These are phyloP conservation scores for Dromas ardeola DNA, from an alignment of 2,113 vertebrate genomes.

Conservation along the genomic window DNA sequence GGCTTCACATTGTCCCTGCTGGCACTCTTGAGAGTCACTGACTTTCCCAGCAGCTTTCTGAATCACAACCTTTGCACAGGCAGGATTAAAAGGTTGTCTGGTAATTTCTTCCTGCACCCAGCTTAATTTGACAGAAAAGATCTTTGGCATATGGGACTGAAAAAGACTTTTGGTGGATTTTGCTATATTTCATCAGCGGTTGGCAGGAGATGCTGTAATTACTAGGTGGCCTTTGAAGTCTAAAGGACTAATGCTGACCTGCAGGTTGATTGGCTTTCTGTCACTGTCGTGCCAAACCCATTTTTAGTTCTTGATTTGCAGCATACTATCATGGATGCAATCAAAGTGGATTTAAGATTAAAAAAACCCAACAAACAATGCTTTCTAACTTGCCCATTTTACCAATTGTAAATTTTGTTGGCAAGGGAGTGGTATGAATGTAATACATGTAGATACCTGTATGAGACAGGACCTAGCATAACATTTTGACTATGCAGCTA, in stretches of 20 bases:
- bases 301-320: not conserved
- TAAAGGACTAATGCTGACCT: not conserved
- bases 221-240: not conserved
- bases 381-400: not conserved
- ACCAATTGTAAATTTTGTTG: not conserved
- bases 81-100: not conserved
- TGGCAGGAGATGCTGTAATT: not conserved
- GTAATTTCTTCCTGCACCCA: not conserved
- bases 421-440: not conserved
- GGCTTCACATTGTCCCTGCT: not conserved
- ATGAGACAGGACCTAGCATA: not conserved
- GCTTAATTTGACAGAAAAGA: not conserved
- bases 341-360: not conserved
- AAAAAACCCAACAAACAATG: not conserved
- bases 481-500: not conserved
- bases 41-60: not conserved
- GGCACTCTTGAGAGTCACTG: not conserved
- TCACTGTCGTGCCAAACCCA: not conserved
- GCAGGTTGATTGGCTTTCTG: not conserved
- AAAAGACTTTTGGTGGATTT: not conserved
- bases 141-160: not conserved
- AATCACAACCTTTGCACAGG: not conserved
- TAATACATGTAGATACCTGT: not conserved
- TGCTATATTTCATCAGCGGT: not conserved
- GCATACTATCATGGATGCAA: not conserved